Base-by-base conservation (phyloP, 2,888 invertebrate genomes). In the Chrysolina oricalcia region DNA sequence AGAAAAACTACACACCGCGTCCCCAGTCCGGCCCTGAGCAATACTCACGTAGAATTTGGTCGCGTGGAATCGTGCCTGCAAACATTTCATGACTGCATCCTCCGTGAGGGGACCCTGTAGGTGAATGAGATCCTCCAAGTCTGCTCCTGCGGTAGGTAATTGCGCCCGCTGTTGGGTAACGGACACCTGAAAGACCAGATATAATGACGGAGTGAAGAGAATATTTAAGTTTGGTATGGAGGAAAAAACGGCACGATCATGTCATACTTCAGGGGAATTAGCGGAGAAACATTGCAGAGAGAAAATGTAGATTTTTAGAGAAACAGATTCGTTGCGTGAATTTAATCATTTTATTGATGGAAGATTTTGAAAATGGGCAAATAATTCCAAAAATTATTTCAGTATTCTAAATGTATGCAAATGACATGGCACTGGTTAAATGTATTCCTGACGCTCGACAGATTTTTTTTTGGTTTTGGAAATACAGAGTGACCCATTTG, bases 61-160 rank as follows among this genome's bases (percentile, higher is more conserved):
- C 81, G 94, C 94, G 86, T 93, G 93, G 90, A 97, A 98, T 86
- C 97, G 92, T 11, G 96, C 94, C 87, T 98, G 97, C 80, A 98
- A 92, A 85, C 97, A 96, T 87, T 96, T 94, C 89, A 97, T 94
- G 66, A 98, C 95, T 74, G 97, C 97, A 88, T 98, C 97, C 89
- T 98, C 98, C 46, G 97, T 98, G 84, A 98, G 93, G 70, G 97
- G 97, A 46, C 97, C 97, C 64, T 95, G 93, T 85, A 98, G 91
- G 90, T 97, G 97, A 87, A 97, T 97, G 84, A 98, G 93, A 90
- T 98, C 97, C 86, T 96, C 95, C 87, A 96, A 92, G 88, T 95
- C 91, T 79, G 90, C 90, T 40, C 83, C 83, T 35, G 80, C 81
- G 72, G 83, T 85, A 77, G 84, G 79, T 62, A 77, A 71, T 74